phyloP scores from a whole-genome alignment of 2,113 vertebrate genomes.

The Herpetotheres cachinnans region DNA sequence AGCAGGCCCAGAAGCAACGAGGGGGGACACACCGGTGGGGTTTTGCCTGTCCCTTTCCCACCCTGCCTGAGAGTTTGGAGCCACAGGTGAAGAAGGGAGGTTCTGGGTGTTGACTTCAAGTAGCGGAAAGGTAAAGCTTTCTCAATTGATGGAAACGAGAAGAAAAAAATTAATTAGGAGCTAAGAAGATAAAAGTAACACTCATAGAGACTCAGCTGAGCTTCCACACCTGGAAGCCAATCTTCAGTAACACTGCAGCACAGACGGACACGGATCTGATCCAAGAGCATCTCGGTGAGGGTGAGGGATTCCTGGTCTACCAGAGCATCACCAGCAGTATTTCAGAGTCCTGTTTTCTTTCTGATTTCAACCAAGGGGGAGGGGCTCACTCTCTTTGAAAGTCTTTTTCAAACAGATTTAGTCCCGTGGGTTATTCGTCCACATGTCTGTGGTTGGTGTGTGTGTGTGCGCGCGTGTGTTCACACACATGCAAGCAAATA shows the following conservation, averaged over 20 bases:
- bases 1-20: too few species aligned
- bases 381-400: not conserved
- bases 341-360: not conserved
- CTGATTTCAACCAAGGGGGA: not conserved
- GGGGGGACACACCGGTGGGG: not conserved
- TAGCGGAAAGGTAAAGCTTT: not conserved
- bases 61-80: rapidly evolving
- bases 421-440: not conserved
- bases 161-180: not conserved
- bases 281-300: rapidly evolving
- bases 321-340: not conserved
- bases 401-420: not conserved
- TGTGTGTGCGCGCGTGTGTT: not conserved
- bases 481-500: not conserved
- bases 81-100: not conserved
- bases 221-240: not conserved
- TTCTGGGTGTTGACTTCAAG: not conserved
- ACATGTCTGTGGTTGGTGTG: not conserved
- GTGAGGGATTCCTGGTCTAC: not conserved
- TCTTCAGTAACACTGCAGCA: not conserved
- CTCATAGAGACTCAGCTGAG: not conserved
- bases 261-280: too few species aligned
- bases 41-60: not conserved
- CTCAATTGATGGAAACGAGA: not conserved
- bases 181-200: not conserved